Percentiles rank a stretch among this genome's conserved stretches.
Evolutionary conservation across 2,113 vertebrate genomes (phyloP).

Genomic region (Tachuris rubrigastra): DNA sequence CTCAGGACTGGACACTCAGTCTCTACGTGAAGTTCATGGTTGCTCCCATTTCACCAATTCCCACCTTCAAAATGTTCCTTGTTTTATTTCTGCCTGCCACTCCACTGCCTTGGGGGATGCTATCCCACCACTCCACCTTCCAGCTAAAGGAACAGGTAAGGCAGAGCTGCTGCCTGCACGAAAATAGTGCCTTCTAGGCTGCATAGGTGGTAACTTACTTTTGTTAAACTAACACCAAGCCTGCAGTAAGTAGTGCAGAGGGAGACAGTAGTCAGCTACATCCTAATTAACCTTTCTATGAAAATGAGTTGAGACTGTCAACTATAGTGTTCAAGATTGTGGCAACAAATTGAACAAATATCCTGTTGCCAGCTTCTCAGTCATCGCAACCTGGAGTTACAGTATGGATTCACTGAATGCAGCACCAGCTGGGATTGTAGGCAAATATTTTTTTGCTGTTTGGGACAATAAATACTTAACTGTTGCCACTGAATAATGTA

Average conservation of each 20-base stretch:
- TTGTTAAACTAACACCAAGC: not conserved
- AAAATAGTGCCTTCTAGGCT: not conserved
- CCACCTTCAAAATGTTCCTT: constrained; percentile 35
- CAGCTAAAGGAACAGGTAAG: constrained; percentile 59
- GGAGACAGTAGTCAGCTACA: not conserved
- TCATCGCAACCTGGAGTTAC: not conserved
- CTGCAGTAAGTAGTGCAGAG: not conserved
- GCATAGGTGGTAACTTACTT: not conserved
- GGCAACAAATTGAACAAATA: not conserved
- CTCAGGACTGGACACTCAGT: not conserved
- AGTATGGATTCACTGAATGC: not conserved
- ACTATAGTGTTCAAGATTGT: rapidly evolving
- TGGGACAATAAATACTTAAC: not conserved
- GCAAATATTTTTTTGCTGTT: not conserved
- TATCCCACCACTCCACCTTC: not conserved
- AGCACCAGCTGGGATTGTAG: not conserved
- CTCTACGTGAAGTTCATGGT: not conserved
- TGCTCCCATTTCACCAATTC: not conserved
- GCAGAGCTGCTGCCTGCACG: not conserved
- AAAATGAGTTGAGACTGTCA: not conserved
- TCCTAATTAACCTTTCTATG: not conserved
- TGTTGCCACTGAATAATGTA: not conserved
- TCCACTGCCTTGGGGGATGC: not conserved
- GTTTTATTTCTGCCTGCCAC: constrained; percentile 28
- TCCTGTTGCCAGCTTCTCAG: not conserved